Evolutionary conservation across 2,888 invertebrate genomes (phyloP).

Genomic region (Sarcophaga carnaria): DNA sequence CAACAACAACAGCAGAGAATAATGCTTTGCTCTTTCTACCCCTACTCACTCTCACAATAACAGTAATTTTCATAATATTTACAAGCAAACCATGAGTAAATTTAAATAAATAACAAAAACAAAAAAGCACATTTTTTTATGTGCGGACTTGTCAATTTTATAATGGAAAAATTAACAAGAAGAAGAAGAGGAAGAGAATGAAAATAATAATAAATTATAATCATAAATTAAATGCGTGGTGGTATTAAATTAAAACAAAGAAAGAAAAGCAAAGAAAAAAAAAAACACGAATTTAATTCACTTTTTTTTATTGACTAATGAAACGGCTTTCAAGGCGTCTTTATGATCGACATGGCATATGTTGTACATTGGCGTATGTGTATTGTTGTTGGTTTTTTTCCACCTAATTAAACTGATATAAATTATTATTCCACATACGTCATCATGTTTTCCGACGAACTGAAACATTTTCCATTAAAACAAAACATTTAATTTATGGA

Average conservation of each 20-base stretch:
- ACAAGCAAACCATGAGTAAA: no score
- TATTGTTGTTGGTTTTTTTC: not conserved
- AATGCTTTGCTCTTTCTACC: no score
- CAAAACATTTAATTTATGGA: no score
- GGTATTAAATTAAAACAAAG: no score
- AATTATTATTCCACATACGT: not conserved
- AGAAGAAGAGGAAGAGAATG: not conserved
- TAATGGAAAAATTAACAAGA: not conserved
- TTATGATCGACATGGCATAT: not conserved
- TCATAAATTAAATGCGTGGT: no score
- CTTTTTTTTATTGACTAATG: no score
- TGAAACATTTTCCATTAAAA: not conserved
- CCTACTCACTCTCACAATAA: no score
- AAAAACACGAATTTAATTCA: no score
- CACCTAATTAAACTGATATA: not conserved
- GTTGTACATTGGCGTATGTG: not conserved
- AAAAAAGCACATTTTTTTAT: not conserved
- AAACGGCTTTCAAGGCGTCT: not conserved
- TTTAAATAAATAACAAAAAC: not conserved
- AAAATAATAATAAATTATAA: no score
- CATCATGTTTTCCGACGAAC: not conserved
- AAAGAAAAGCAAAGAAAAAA: no score
- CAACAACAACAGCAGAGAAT: no score
- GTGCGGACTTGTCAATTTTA: not conserved
- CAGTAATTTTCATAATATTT: no score